Percentiles rank a stretch among this genome's conserved stretches.
Evolutionary conservation across 2,888 invertebrate genomes (phyloP).

Genomic region (Drymonia ruficornis): DNA sequence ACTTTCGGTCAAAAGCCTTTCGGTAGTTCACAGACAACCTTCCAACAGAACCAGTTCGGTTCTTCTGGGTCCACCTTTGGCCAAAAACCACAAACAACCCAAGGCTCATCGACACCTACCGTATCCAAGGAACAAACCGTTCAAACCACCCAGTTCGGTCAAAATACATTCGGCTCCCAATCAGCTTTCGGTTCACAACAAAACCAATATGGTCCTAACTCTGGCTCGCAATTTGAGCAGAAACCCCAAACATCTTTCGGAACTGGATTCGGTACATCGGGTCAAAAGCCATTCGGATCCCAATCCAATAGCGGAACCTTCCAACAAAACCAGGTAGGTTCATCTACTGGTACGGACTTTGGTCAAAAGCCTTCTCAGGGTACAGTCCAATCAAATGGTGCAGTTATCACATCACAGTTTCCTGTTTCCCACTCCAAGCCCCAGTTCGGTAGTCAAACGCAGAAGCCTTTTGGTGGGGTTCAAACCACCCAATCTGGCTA

Average conservation of each 20-base stretch:
- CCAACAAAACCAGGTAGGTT: conserved; percentile 7
- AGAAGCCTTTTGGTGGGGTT: conserved; percentile 7
- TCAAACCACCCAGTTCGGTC: not conserved
- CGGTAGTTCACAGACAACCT: conserved; percentile 1
- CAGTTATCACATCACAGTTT: conserved; percentile 1
- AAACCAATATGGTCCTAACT: not conserved
- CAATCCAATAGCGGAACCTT: not conserved
- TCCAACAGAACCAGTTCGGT: not conserved
- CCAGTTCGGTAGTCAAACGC: conserved; percentile 6
- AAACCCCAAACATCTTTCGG: not conserved
- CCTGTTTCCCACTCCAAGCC: not conserved
- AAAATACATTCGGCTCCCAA: not conserved
- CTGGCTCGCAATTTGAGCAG: not conserved
- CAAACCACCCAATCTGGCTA: conserved; percentile 6
- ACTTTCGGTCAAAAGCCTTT: conserved; percentile 7
- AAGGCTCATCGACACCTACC: not conserved
- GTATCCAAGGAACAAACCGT: not conserved
- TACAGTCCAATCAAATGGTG: not conserved
- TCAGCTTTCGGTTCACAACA: not conserved
- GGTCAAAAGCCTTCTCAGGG: not conserved
- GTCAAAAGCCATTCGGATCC: not conserved
- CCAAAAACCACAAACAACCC: not conserved
- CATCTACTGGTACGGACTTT: not conserved
- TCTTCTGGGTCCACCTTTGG: not conserved
- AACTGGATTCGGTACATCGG: not conserved